These are phyloP conservation scores for Oryzaephilus surinamensis DNA, from an alignment of 1,140 invertebrate species.

Conservation along the genomic window DNA sequence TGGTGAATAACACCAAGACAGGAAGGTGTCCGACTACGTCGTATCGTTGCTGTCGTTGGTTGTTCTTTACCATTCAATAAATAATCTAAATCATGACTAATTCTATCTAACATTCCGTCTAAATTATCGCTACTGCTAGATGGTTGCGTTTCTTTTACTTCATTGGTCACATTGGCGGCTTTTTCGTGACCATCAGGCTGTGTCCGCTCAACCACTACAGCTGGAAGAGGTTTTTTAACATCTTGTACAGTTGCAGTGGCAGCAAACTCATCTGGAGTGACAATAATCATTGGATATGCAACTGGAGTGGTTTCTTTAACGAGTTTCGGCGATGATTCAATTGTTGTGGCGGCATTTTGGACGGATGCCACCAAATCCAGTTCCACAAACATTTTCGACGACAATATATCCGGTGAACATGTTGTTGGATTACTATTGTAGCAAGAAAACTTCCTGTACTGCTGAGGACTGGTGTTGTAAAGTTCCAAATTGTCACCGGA, in stretches of 20 bases:
- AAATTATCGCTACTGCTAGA: conserved; percentile 24
- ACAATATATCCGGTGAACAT: conserved; percentile 30
- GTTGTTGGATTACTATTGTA: too few relatives aligned
- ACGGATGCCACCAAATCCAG: conserved; percentile 30
- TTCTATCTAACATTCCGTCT: conserved; percentile 31
- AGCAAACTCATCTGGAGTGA: too few relatives aligned
- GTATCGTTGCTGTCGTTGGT: conserved; percentile 1
- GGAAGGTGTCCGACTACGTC: too few relatives aligned
- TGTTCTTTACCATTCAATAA: conserved; percentile 25
- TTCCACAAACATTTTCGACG: conserved; percentile 23
- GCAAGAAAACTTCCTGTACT: conserved; percentile 8
- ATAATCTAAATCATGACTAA: conserved; percentile 32
- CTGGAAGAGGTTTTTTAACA: too few relatives aligned
- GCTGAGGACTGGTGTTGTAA: conserved; percentile 17
- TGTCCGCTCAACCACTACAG: conserved; percentile 16
- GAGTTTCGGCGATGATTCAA: too few relatives aligned
- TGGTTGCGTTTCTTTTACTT: too few relatives aligned
- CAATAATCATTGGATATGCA: too few relatives aligned
- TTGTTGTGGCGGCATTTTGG: too few relatives aligned
- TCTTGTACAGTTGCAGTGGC: too few relatives aligned
- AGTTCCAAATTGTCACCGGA: conserved; percentile 10
- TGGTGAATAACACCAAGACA: too few relatives aligned
- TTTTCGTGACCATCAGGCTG: conserved; percentile 28
- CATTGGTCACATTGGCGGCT: conserved; percentile 9
- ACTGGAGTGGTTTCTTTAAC: too few relatives aligned